Conservation (phyloP, 2,888 invertebrate genomes). For the Villa cingulata region DNA sequence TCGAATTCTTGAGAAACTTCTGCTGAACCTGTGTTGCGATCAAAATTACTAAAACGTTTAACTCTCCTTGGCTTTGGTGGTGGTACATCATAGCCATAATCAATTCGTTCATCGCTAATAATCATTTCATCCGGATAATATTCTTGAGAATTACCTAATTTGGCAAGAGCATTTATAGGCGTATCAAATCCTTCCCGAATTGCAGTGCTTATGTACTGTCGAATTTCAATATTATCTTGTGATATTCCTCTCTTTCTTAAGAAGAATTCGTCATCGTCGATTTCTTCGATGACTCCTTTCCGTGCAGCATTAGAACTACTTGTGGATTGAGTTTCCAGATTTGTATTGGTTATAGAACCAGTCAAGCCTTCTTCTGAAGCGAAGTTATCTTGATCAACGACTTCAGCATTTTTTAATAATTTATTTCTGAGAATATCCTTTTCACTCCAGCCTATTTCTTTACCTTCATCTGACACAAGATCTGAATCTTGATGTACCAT, state of each 20-base stretch:
- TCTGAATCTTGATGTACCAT: constrained; percentile 36
- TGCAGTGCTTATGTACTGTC: constrained; percentile 62
- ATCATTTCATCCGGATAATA: constrained; percentile 14
- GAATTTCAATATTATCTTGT: constrained; percentile 66
- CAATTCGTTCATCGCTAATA: constrained; percentile 18
- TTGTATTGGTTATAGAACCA: constrained; percentile 24
- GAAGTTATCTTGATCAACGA: constrained; percentile 24
- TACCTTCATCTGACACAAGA: constrained; percentile 33
- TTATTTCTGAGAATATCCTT: constrained; percentile 33
- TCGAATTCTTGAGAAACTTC: constrained; percentile 28
- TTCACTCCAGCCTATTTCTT: constrained; percentile 34
- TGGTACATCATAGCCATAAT: constrained; percentile 32
- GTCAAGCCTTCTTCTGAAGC: constrained; percentile 19
- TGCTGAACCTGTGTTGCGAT: constrained; percentile 21
- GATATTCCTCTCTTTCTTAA: constrained; percentile 69
- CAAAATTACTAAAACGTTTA: constrained; percentile 24
- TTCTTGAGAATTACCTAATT: constrained; percentile 38
- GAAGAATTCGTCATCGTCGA: constrained; percentile 78
- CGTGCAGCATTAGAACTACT: constrained; percentile 43
- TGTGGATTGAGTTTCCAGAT: constrained; percentile 44
- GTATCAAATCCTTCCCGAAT: constrained; percentile 65
- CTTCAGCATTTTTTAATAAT: constrained; percentile 26
- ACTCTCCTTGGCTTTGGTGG: constrained; percentile 28
- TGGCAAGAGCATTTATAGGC: constrained; percentile 47
- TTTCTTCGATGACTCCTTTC: constrained; percentile 65